A percentile compares a stretch with the other conserved stretches of the same genome.
phyloP scores from a whole-genome alignment of 2,113 vertebrate species.

The Phodopus roborovskii region DNA sequence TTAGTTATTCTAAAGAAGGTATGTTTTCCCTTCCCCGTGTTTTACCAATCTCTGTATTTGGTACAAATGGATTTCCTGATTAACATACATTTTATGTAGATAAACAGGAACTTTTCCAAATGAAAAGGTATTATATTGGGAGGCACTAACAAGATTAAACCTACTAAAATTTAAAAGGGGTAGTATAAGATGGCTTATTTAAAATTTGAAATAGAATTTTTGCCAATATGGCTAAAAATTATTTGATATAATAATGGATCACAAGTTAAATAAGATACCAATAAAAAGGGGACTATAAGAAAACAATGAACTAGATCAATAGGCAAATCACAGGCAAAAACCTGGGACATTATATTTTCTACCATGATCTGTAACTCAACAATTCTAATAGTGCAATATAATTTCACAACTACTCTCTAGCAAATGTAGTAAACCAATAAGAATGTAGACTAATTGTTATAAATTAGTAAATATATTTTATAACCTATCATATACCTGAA shows the following conservation, averaged over 20 bases:
- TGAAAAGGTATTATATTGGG: neutral
- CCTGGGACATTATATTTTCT: neutral
- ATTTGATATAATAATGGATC: neutral
- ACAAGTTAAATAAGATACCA: neutral
- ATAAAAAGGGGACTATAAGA: neutral
- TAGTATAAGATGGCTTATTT: neutral
- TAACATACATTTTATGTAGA: neutral
- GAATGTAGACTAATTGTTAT: neutral
- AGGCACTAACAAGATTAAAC: slow-evolving; percentile 1
- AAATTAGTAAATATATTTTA: neutral
- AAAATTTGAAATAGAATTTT: neutral
- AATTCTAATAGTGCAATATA: neutral
- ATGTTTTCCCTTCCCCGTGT: neutral
- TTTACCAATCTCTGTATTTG: neutral
- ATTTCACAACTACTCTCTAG: neutral
- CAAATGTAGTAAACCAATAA: neutral
- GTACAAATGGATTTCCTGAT: slow-evolving; percentile 21
- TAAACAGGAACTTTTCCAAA: slow-evolving; percentile 32
- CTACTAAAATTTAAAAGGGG: slow-evolving; percentile 28
- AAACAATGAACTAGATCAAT: neutral
- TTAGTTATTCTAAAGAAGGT: neutral
- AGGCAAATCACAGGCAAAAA: neutral
- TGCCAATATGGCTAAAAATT: neutral
- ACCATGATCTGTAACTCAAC: neutral
- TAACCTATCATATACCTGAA: neutral